Conservation (phyloP, 2,113 vertebrate genomes). For the Bagarius yarrelli region DNA sequence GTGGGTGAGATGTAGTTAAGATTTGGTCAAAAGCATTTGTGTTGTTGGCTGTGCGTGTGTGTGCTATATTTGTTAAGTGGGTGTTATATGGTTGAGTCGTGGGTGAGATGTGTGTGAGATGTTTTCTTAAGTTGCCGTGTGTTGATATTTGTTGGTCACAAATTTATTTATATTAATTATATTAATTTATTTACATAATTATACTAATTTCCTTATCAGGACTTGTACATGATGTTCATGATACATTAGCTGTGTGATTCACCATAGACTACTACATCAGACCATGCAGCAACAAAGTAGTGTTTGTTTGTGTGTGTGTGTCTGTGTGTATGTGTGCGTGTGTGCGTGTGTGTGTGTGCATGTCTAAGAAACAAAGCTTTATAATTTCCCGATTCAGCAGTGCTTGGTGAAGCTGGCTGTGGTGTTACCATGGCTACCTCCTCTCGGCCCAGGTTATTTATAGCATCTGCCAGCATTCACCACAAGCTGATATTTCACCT, state of each 20-base stretch:
- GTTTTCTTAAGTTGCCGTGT: no score
- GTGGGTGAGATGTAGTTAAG: no score
- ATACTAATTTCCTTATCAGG: no score
- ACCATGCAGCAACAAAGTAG: conserved; percentile 8
- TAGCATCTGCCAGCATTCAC: conserved; percentile 54
- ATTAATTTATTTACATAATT: no score
- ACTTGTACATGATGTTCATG: conserved; percentile 21
- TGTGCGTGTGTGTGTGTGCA: conserved; percentile 38
- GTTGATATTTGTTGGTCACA: no score
- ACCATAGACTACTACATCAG: conserved; percentile 24
- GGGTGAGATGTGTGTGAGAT: no score
- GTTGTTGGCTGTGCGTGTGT: no score
- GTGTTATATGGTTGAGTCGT: no score
- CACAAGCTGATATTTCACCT: conserved; percentile 49
- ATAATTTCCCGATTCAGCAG: conserved; percentile 47
- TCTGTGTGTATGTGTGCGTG: conserved; percentile 29
- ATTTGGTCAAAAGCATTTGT: no score
- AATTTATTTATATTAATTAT: no score
- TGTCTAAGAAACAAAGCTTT: conserved; percentile 49
- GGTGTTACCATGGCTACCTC: conserved; percentile 62
- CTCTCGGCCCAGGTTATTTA: conserved; percentile 59
- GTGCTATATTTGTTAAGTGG: no score
- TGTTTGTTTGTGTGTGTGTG: conserved; percentile 33
- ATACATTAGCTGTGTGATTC: conserved; percentile 12
- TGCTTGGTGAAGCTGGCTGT: conserved; percentile 50